Evolutionary conservation across 2,797 vertebrate genomes (phyloP), one percentile per base, ranked within the genome.

Genomic region (Gallinago nigripennis): DNA sequence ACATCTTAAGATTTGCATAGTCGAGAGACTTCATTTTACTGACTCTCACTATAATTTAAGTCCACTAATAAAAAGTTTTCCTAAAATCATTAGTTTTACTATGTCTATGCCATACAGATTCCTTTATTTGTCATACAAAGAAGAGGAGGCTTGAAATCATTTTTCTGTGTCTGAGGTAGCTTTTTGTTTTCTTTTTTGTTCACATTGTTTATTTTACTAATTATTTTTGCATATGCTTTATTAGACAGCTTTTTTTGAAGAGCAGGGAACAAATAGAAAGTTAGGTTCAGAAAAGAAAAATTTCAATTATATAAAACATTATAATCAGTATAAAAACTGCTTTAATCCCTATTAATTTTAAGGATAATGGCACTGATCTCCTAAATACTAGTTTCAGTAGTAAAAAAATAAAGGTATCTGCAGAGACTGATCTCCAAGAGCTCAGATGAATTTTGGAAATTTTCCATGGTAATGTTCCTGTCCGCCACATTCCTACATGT

Each of bases 401-500:
- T 39, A 13, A 66, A 68, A 83, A 69, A 71, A 35, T 9, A 11
- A 4, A 63, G 43, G 6, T 6, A 2, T 50, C 20, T 77, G 23
- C 12, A 58, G 16, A 69, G 25, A 56, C 16, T 0, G 0, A 43
- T 63, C 5, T 45, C 27, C 4, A 2, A n/a, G 8, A 70, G 6
- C 4, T 45, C 20, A n/a, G 19, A 0, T 68, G 20, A 85, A 61
- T 39, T 86, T 24, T 16, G 11, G 8, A 80, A 54, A 64, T 65
- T 53, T 54, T 75, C 45, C 64, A 7, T 13, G 6, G 23, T 61
- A 76, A 71, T 48, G 24, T 12, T 60, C 10, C 15, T 33, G 24
- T 73, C 31, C 60, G 28, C 41, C 23, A 61, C 30, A 68, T 53
- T 70, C 6, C 28, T 53, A 11, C 14, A 2, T 23, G 79, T 19